phyloP scores from a whole-genome alignment of 2,888 invertebrate genomes.

The Cylloceria caligata region DNA sequence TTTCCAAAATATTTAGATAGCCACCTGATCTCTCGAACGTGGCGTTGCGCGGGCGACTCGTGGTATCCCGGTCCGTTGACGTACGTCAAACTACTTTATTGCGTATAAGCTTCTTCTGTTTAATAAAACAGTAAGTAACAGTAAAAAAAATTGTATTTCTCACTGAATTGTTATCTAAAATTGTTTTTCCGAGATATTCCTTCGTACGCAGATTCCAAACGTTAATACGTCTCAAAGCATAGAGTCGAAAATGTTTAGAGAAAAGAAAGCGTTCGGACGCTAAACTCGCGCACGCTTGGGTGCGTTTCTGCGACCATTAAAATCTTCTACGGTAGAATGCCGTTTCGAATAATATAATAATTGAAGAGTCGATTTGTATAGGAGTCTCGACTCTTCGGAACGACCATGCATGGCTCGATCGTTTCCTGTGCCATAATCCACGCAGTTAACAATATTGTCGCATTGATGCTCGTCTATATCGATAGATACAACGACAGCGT shows the following conservation, averaged over 20 bases:
- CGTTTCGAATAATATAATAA: conserved; percentile 15
- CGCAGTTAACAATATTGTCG: background rate
- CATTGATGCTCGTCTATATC: background rate
- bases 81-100: conserved; percentile 12
- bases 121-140: too few relatives aligned
- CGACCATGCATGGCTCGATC: background rate
- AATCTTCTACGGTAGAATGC: conserved; percentile 3
- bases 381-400: background rate
- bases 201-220: background rate
- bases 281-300: background rate
- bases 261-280: conserved; percentile 1
- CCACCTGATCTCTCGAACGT: background rate
- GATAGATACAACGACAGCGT: conserved; percentile 3
- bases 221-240: background rate
- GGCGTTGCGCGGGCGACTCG: conserved; percentile 6
- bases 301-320: conserved; percentile 2
- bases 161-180: background rate
- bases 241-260: conserved; percentile 16
- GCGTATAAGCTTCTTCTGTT: background rate
- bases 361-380: background rate
- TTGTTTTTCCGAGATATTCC: background rate
- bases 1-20: conserved; percentile 59
- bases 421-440: background rate
- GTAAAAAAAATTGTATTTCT: background rate
- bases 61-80: conserved; percentile 1